phyloP scores from a whole-genome alignment of 1,140 invertebrate genomes.

The Cephus cinctus region DNA sequence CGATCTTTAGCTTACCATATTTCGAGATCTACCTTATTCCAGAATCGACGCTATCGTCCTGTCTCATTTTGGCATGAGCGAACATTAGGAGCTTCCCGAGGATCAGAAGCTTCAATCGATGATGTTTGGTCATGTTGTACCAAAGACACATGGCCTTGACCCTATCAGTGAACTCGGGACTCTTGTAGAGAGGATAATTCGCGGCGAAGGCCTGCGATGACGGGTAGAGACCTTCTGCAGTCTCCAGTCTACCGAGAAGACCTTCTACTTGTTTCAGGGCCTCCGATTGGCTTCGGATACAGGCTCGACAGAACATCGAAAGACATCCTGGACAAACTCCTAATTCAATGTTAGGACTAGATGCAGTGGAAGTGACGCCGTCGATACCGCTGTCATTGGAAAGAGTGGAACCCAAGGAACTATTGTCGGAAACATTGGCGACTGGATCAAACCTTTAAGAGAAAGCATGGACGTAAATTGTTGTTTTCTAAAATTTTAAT shows the following conservation, averaged over 20 bases:
- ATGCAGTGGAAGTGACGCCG: conserved; percentile 17
- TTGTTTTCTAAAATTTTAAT: conserved; percentile 5
- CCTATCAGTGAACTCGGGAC: conserved; percentile 64
- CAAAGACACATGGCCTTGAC: conserved; percentile 83
- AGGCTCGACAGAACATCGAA: conserved; percentile 69
- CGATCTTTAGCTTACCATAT: background rate
- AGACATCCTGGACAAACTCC: conserved; percentile 60
- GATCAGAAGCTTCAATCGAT: conserved; percentile 77
- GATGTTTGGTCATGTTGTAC: conserved; percentile 85
- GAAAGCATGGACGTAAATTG: conserved; percentile 2
- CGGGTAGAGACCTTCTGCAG: conserved; percentile 80
- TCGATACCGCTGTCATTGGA: conserved; percentile 22
- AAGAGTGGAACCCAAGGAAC: conserved; percentile 10
- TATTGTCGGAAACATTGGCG: conserved; percentile 1
- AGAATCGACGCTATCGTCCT: conserved; percentile 37
- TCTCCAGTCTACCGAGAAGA: conserved; percentile 71
- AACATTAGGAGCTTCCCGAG: conserved; percentile 72
- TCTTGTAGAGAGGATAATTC: conserved; percentile 72
- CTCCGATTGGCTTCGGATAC: conserved; percentile 66
- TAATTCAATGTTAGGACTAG: conserved; percentile 32
- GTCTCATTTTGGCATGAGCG: conserved; percentile 43
- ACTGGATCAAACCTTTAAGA: conserved; percentile 35
- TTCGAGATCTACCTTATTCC: conserved; percentile 32
- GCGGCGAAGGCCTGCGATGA: conserved; percentile 75
- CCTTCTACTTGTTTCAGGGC: conserved; percentile 73